Percentiles rank a stretch among this genome's conserved stretches.
phyloP scores from a whole-genome alignment of 2,113 vertebrate species.

The Pseudorasbora parva region DNA sequence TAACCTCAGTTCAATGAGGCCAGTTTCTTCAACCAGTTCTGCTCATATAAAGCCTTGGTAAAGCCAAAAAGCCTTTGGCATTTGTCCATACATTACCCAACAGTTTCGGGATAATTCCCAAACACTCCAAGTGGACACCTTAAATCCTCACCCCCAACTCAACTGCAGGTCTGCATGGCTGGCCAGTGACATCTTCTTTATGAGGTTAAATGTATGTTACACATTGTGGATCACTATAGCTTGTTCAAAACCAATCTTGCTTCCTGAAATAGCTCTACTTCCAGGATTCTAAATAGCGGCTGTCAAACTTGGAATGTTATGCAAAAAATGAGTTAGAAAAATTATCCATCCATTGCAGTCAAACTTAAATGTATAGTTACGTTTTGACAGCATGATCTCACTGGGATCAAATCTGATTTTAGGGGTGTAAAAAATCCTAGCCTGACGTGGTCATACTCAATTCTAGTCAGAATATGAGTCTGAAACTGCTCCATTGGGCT shows the following conservation, averaged over 20 bases:
- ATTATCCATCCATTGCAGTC: neutral
- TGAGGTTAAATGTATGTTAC: neutral
- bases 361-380: neutral
- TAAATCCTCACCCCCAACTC: neutral
- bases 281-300: neutral
- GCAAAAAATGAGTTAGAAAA: neutral
- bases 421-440: too few species aligned
- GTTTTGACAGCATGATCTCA: neutral
- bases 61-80: constrained; percentile 36
- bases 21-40: constrained; percentile 19
- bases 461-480: too few species aligned
- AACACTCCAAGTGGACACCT: neutral
- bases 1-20: neutral
- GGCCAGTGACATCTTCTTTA: neutral
- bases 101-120: constrained; percentile 27
- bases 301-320: neutral
- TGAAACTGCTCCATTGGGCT: too few species aligned
- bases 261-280: neutral
- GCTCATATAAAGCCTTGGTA: constrained; percentile 19
- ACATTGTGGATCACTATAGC: neutral
- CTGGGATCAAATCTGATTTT: neutral
- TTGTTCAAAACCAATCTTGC: neutral
- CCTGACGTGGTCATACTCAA: too few species aligned
- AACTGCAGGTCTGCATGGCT: neutral
- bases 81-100: constrained; percentile 24